Base-by-base conservation (phyloP, 2,888 invertebrate species). In the Conistra vaccinii region DNA sequence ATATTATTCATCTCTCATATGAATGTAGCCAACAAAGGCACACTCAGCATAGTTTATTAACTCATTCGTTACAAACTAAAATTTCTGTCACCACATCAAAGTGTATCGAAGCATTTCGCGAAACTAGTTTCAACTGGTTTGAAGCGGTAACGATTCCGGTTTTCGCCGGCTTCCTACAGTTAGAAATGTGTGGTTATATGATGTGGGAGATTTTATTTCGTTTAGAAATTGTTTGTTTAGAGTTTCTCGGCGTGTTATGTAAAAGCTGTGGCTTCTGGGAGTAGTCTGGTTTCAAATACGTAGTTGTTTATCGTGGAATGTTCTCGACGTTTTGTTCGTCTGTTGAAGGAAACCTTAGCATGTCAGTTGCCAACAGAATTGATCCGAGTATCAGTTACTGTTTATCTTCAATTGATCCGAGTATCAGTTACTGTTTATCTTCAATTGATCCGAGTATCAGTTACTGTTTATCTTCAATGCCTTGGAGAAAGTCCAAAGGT, bases 11-110 rank as follows among this genome's bases (percentile, higher is more conserved):
- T 74, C 63, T 67, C 35, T n/a, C 29, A 42, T 63, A 53, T 35
- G 35, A 76, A 63, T 48, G 35, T 32, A 61, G 10, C 26, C 32
- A 61, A 78, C 86, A 83, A 81, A 79, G 61, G 61, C 32, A 71
- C 60, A 72, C 51, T 61, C 71, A 45, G 75, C 81, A 81, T 82
- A 85, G 74, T 81, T 84, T 51, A 78, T 78, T 79, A 83, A 84
- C 80, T 84, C 77, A 85, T 83, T 72, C 55, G 73, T 77, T 80
- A 65, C 74, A 74, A 83, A 87, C 87, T 81, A 80, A 85, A 88
- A 86, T 89, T 85, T 81, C 75, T 81, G 82, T 84, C 78, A 63
- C 91, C 91, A 91, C 92, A 91, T 92, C 92, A 92, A 92, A 92
- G 91, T 69, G 76, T 70, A 73, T 84, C 80, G 80, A 83, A 84